phyloP scores from a whole-genome alignment of 2,797 vertebrate genomes.

The Enteromius anoplus region DNA sequence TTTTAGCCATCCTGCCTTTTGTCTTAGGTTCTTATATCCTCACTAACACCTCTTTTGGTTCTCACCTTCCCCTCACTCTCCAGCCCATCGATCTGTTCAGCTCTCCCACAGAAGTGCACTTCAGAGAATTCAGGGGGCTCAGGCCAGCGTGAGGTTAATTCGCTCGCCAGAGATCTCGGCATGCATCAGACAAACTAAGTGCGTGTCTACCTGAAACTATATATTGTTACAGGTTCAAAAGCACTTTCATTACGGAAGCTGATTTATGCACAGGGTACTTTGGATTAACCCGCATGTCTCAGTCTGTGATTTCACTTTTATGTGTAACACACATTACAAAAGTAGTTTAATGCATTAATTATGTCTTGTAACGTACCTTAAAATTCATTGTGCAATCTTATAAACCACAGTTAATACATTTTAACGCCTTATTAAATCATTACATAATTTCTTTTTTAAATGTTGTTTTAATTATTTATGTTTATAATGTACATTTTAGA shows the following conservation, averaged over 20 bases:
- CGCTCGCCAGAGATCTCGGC: conserved; percentile 14
- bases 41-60: conserved; percentile 33
- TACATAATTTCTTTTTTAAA: background rate
- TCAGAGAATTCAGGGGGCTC: conserved; percentile 41
- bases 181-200: conserved; percentile 42
- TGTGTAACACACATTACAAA: background rate
- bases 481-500: no score
- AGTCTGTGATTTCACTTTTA: background rate
- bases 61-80: conserved; percentile 36
- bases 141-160: conserved; percentile 42
- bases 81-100: conserved; percentile 13
- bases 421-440: background rate
- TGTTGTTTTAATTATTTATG: background rate
- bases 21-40: conserved; percentile 32
- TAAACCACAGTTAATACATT: background rate
- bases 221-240: conserved; percentile 35
- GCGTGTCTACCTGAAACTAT: conserved; percentile 34
- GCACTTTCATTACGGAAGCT: conserved; percentile 18
- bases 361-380: background rate
- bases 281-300: background rate
- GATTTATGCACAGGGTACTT: conserved; percentile 7
- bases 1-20: conserved; percentile 9
- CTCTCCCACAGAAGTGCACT: conserved; percentile 39
- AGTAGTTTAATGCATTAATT: background rate
- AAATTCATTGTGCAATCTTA: background rate